A percentile compares a stretch with the other conserved stretches of the same genome.
Conservation (phyloP, 2,888 invertebrate genomes). For the Lydus trimaculatus region DNA sequence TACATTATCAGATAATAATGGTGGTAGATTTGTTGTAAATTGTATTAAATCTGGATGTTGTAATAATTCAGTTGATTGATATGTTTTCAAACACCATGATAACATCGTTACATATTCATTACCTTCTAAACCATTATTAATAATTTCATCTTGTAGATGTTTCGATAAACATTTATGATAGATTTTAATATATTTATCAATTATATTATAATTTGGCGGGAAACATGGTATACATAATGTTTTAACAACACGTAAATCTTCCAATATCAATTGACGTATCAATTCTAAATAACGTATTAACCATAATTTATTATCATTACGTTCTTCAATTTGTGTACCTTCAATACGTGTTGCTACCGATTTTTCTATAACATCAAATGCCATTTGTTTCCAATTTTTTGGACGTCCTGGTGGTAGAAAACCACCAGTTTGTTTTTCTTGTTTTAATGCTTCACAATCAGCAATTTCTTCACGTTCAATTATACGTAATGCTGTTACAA, state of each 20-base stretch:
- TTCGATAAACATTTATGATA: slow-evolving; percentile 89
- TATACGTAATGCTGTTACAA: slow-evolving; percentile 94
- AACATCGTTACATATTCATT: slow-evolving; percentile 96
- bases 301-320: slow-evolving; percentile 94
- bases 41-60: slow-evolving; percentile 77
- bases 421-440: slow-evolving; percentile 81
- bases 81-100: slow-evolving; percentile 92
- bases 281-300: slow-evolving; percentile 90
- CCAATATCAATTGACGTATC: slow-evolving; percentile 84
- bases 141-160: slow-evolving; percentile 81
- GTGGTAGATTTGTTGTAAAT: slow-evolving; percentile 67
- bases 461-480: slow-evolving; percentile 97
- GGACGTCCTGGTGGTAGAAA: slow-evolving; percentile 96
- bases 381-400: slow-evolving; percentile 88
- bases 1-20: slow-evolving; percentile 77
- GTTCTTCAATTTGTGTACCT: slow-evolving; percentile 93
- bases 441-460: slow-evolving; percentile 83
- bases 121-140: slow-evolving; percentile 88
- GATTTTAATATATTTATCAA: slow-evolving; percentile 89
- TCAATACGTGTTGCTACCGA: slow-evolving; percentile 87
- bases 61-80: slow-evolving; percentile 88
- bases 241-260: slow-evolving; percentile 91
- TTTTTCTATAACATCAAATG: slow-evolving; percentile 81
- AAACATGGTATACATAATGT: slow-evolving; percentile 92
- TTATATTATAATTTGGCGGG: slow-evolving; percentile 93